These are phyloP conservation scores for Monomorium pharaonis DNA, from an alignment of 1,140 invertebrate genomes.

Conservation along the genomic window DNA sequence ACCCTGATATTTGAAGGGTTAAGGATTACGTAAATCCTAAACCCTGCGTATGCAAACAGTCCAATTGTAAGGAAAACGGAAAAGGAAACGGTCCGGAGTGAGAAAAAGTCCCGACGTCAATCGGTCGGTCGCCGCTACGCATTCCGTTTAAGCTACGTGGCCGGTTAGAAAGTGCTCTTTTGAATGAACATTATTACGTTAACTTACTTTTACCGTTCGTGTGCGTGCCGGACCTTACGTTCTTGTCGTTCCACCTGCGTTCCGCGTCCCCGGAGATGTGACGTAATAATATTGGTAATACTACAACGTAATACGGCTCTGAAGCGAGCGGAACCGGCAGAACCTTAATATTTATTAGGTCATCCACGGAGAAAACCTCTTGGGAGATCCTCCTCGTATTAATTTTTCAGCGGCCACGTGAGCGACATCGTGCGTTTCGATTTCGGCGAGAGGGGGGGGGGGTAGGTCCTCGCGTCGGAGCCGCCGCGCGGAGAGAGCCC, in stretches of 20 bases:
- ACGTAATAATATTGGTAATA: not conserved
- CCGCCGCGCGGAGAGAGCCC: not conserved
- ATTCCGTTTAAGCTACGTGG: not conserved
- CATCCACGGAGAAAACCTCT: not conserved
- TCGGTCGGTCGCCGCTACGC: not conserved
- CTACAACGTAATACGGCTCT: not conserved
- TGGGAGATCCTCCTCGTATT: not conserved
- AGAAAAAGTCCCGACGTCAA: not conserved
- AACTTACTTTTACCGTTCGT: not conserved
- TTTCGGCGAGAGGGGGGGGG: not conserved
- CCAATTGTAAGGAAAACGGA: not conserved
- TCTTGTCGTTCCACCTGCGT: not conserved
- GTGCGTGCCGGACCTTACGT: too few relatives aligned
- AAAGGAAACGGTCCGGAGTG: too few relatives aligned
- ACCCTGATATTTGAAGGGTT: constrained; percentile 12
- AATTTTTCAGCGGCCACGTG: not conserved
- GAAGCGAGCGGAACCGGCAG: not conserved
- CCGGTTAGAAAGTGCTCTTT: not conserved
- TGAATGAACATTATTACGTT: not conserved
- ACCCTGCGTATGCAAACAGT: not conserved
- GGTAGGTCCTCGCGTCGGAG: not conserved
- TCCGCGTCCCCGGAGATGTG: not conserved
- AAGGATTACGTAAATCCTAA: not conserved
- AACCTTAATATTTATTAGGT: not conserved
- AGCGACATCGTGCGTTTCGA: not conserved